Evolutionary conservation across 2,113 vertebrate genomes (phyloP).

Genomic region (Tachuris rubrigastra): DNA sequence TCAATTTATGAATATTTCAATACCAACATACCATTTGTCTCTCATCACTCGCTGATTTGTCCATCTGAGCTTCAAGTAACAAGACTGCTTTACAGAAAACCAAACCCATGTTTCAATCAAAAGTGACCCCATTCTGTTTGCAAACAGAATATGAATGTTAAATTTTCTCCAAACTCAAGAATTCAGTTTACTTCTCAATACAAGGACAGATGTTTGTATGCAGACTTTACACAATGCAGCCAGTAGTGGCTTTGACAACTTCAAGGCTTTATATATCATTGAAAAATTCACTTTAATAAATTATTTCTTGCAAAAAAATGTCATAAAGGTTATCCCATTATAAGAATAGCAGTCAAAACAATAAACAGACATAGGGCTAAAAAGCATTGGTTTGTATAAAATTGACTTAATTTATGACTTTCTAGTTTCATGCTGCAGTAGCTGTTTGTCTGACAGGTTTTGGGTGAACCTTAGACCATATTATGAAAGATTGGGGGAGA

Average conservation of each 20-base stretch:
- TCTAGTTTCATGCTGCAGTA: background rate
- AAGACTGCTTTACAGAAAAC: background rate
- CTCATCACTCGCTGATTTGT: background rate
- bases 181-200: background rate
- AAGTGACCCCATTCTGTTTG: background rate
- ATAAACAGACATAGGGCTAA: background rate
- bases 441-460: background rate
- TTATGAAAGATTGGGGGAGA: background rate
- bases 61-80: background rate
- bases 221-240: background rate
- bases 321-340: background rate
- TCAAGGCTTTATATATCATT: background rate
- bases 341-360: background rate
- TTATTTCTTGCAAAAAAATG: background rate
- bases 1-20: background rate
- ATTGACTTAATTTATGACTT: background rate
- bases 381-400: background rate
- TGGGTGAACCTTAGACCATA: background rate
- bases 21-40: background rate
- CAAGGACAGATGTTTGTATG: background rate
- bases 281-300: background rate
- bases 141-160: background rate
- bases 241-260: background rate
- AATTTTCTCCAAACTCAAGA: background rate
- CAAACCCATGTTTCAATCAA: background rate